These are phyloP conservation scores for Siniperca chuatsi DNA, from an alignment of 2,113 vertebrate genomes.

Conservation along the genomic window DNA sequence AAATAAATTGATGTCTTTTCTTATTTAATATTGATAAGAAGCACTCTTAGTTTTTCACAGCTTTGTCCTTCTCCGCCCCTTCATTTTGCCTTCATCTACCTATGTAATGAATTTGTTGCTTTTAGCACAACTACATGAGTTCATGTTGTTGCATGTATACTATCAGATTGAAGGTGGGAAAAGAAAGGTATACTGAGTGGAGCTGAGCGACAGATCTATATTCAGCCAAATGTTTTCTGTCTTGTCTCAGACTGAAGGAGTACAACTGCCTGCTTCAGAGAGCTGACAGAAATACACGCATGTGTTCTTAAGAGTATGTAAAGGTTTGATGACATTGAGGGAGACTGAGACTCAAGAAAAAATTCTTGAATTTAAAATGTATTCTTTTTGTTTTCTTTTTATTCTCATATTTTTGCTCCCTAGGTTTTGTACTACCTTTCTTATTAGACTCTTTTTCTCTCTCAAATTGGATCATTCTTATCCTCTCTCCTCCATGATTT, in stretches of 20 bases:
- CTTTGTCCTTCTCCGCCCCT: neutral
- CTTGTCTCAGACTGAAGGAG: neutral
- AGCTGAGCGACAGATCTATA: neutral
- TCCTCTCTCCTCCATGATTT: neutral
- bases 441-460: neutral
- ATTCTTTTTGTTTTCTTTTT: neutral
- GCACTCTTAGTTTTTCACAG: neutral
- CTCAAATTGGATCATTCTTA: neutral
- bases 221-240: constrained; percentile 5
- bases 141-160: neutral
- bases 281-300: neutral
- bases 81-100: neutral
- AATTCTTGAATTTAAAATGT: neutral
- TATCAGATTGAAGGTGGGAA: neutral
- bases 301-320: neutral
- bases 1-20: constrained; percentile 18
- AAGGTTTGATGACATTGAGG: neutral
- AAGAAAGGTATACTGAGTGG: neutral
- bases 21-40: constrained; percentile 29
- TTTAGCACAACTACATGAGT: neutral
- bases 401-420: too few species aligned
- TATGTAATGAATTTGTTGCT: neutral
- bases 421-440: neutral
- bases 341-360: neutral
- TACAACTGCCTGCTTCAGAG: neutral